Evolutionary conservation across 2,888 invertebrate species (phyloP).

Genomic region (Limnephilus rhombicus): DNA sequence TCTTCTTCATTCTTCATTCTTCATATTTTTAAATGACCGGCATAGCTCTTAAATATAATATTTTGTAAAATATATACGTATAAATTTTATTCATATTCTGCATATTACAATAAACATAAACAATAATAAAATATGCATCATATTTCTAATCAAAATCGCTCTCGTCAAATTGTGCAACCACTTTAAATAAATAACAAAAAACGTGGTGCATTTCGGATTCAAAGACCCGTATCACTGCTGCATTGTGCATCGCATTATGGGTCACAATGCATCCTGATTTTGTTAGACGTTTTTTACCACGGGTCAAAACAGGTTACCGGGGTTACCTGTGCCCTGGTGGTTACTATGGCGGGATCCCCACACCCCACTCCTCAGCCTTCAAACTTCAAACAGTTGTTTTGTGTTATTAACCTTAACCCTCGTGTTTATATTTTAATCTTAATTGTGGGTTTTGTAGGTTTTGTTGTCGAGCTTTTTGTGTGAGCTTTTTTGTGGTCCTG

Average conservation of each 20-base stretch:
- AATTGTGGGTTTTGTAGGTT: conserved; percentile 57
- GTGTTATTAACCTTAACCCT: conserved; percentile 55
- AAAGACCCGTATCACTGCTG: conserved; percentile 15
- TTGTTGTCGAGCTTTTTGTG: conserved; percentile 47
- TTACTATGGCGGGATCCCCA: conserved; percentile 11
- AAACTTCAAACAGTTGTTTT: conserved; percentile 51
- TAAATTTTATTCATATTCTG: too few species aligned
- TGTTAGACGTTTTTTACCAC: conserved; percentile 41
- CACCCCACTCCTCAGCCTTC: neutral
- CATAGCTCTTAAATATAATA: too few species aligned
- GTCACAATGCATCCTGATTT: conserved; percentile 30
- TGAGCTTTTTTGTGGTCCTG: conserved; percentile 40
- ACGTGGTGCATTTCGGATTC: conserved; percentile 7
- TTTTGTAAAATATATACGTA: too few species aligned
- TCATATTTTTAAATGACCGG: too few species aligned
- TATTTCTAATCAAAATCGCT: conserved; percentile 4
- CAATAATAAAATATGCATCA: too few species aligned
- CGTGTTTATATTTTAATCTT: conserved; percentile 55
- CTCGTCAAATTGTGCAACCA: conserved; percentile 41
- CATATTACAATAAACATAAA: too few species aligned
- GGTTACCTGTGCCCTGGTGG: conserved; percentile 46
- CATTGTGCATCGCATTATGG: conserved; percentile 21
- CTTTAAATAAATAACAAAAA: neutral
- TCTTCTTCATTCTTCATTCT: too few species aligned
- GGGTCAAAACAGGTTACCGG: conserved; percentile 56